phyloP scores from a whole-genome alignment of 2,888 invertebrate genomes.

The Eudemis profundana region DNA sequence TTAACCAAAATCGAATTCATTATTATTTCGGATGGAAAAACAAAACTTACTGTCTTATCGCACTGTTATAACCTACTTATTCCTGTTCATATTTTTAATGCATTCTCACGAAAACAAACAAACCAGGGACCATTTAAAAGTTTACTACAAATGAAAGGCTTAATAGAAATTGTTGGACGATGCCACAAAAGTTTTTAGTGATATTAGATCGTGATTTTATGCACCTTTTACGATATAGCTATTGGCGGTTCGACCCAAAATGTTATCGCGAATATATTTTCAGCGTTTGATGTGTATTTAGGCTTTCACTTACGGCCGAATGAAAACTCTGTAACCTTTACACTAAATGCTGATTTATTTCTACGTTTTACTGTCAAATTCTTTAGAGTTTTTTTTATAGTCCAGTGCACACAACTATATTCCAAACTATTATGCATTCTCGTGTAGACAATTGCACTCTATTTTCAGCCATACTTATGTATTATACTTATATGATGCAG shows the following conservation, averaged over 20 bases:
- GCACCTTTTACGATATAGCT: constrained; percentile 37
- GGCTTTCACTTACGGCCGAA: neutral
- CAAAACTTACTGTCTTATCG: too few relatives aligned
- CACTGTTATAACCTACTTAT: neutral
- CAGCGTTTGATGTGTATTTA: constrained; percentile 11
- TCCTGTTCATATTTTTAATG: neutral
- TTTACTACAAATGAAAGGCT: constrained; percentile 35
- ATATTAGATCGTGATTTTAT: constrained; percentile 40
- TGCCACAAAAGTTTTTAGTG: constrained; percentile 32
- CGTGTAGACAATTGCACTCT: too few relatives aligned
- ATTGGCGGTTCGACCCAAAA: neutral
- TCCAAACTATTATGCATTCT: too few relatives aligned
- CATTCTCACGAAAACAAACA: neutral
- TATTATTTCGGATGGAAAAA: too few relatives aligned
- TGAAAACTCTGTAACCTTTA: too few relatives aligned
- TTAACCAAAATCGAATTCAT: too few relatives aligned
- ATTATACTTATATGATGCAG: too few relatives aligned
- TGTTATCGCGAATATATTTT: constrained; percentile 4
- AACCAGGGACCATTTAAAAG: constrained; percentile 1
- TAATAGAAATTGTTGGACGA: constrained; percentile 9
- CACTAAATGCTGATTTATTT: too few relatives aligned
- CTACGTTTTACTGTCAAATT: too few relatives aligned
- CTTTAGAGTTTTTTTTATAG: too few relatives aligned
- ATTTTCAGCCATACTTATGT: too few relatives aligned
- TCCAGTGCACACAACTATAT: too few relatives aligned